phyloP scores from a whole-genome alignment of 2,888 invertebrate genomes.

The Rhogogaster chlorosoma region DNA sequence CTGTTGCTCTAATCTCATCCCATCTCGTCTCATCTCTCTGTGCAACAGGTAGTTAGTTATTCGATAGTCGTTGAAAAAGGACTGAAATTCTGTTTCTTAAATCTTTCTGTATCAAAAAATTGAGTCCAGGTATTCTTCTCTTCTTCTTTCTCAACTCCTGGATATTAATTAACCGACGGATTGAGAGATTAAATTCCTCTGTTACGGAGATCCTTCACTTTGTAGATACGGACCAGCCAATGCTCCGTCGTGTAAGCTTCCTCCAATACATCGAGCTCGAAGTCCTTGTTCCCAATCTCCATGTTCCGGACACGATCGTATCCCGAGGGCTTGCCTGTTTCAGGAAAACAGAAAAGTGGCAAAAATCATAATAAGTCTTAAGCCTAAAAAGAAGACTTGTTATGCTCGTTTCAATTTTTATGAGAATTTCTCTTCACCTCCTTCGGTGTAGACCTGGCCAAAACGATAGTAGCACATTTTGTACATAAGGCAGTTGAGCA shows the following conservation, averaged over 20 bases:
- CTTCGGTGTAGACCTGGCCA: slow-evolving; percentile 97
- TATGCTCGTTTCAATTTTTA: not conserved
- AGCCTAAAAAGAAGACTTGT: not conserved
- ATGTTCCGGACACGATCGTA: slow-evolving; percentile 97
- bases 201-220: slow-evolving; percentile 96
- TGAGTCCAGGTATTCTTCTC: not conserved
- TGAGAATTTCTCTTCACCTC: slow-evolving; percentile 80
- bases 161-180: not conserved
- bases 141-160: not conserved
- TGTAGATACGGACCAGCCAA: slow-evolving; percentile 99
- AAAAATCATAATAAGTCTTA: not conserved
- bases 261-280: slow-evolving; percentile 98
- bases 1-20: not conserved
- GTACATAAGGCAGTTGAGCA: slow-evolving; percentile 99
- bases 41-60: not conserved
- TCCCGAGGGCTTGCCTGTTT: slow-evolving; percentile 92
- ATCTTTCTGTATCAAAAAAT: slow-evolving; percentile 18
- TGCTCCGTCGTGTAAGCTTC: slow-evolving; percentile 99
- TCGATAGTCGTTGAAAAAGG: not conserved
- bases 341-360: slow-evolving; percentile 15
- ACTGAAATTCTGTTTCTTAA: not conserved
- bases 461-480: slow-evolving; percentile 99
- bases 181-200: slow-evolving; percentile 83
- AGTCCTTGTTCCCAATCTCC: slow-evolving; percentile 99
- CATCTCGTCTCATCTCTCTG: not conserved